A percentile compares a stretch with the other conserved stretches of the same genome.
Evolutionary conservation across 37 sponge, comb jelly and placozoan genomes (phyloP).

Genomic region (Halichondria panicea): DNA sequence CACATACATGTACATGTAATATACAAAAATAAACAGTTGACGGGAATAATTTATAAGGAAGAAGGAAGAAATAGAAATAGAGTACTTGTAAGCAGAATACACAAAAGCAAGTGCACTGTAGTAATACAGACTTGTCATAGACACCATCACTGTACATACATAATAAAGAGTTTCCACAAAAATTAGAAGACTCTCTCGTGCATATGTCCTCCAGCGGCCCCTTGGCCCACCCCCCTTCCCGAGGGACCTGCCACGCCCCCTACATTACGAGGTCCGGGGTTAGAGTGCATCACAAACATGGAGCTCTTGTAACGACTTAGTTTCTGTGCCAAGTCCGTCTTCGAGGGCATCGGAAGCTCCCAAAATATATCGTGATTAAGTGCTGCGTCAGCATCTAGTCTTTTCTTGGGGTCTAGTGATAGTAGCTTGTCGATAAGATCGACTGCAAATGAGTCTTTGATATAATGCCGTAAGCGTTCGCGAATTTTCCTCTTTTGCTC

Average conservation of each 20-base stretch:
- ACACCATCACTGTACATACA: too few relatives aligned
- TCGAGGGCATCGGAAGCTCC: conserved; percentile 83
- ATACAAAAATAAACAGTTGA: too few relatives aligned
- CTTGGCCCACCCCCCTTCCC: not conserved
- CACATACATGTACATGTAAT: too few relatives aligned
- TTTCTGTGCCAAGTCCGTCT: conserved; percentile 43
- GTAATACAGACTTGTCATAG: too few relatives aligned
- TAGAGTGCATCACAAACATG: conserved; percentile 66
- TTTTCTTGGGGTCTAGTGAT: conserved; percentile 84
- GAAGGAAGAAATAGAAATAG: too few relatives aligned
- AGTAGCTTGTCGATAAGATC: conserved; percentile 93
- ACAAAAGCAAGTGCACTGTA: too few relatives aligned
- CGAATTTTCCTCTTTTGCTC: conserved; percentile 82
- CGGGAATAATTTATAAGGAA: too few relatives aligned
- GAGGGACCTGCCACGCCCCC: not conserved
- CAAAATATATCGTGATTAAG: conserved; percentile 98
- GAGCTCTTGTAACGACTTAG: conserved; percentile 55
- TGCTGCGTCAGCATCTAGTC: conserved; percentile 86
- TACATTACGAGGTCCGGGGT: conserved; percentile 4
- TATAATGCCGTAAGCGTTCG: conserved; percentile 86
- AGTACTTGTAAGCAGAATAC: too few relatives aligned
- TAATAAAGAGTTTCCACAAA: too few relatives aligned
- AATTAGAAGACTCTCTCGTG: conserved; percentile 38
- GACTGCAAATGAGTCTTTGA: conserved; percentile 79
- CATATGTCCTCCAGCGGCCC: conserved; percentile 3